Base-by-base conservation (phyloP, 1,140 invertebrate genomes). In the Drosophila repletoides region DNA sequence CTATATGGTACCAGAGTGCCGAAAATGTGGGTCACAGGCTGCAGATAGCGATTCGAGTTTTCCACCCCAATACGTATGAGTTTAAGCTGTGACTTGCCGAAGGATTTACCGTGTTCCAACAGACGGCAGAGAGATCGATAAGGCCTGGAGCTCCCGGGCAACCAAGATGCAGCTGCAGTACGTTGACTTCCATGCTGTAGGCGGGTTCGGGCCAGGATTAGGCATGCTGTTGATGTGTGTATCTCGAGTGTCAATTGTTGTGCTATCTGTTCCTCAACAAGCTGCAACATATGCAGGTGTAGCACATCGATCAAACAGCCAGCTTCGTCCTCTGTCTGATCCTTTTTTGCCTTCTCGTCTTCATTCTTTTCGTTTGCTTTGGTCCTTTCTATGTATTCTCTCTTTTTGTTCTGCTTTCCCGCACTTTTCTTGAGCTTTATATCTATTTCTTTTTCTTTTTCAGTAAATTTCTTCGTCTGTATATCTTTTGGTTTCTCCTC, bases 1-100 rank as follows among this genome's bases (percentile, higher is more conserved):
- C 29, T 73, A 2, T 26, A 1, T 0, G 74, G 45, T 21, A 69
- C 48, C 15, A 79, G 6, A n/a, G 24, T 14, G 21, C 74, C 64
- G 26, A 79, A 72, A 0, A 76, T 76, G 3, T 58, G 56, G 7
- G 19, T 60, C 3, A 72, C 12, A 0, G 75, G 74, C n/a, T 24
- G 40, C 2, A 72, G n/a, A 6, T 48, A 65, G 2, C 55, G 38
- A 0, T 10, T 5, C 1, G 5, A 3, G 0, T 33, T 21, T 1
- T 49, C 36, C 6, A 77, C 14, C 1, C 33, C 12, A 12, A 36
- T 12, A 3, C 69, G 51, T 0, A 38, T 1, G 5, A 76, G 38
- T 5, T 34, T 51, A 0, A 69, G 5, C 1, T n/a, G n/a, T n/a
- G 19, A 17, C 0, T 1, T 58, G 1, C 65, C 51, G 19, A 48